Conservation (phyloP, 2,113 vertebrate species). For the Mastomys coucha region DNA sequence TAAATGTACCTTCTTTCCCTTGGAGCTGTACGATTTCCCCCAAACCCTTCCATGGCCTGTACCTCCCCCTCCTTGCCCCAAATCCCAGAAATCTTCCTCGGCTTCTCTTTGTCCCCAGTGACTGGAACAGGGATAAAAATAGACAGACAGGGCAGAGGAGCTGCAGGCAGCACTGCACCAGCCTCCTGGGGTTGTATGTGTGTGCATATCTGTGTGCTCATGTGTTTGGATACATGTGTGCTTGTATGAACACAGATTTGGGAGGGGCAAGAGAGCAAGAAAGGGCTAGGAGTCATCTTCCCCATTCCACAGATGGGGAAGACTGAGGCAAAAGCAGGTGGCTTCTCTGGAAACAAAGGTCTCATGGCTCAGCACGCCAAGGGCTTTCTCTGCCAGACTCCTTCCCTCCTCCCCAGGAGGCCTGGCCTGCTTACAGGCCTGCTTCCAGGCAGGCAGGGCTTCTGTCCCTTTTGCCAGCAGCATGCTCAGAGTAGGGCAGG, state of each 20-base stretch:
- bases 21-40: not conserved
- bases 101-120: not conserved
- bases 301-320: not conserved
- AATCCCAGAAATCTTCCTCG: not conserved
- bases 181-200: not conserved
- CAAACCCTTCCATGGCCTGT: not conserved
- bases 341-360: not conserved
- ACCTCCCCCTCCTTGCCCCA: not conserved
- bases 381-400: not conserved
- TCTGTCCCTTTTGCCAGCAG: not conserved
- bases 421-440: not conserved
- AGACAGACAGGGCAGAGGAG: not conserved
- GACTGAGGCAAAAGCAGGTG: not conserved
- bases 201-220: not conserved
- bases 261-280: not conserved
- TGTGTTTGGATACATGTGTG: no score
- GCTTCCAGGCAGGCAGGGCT: not conserved
- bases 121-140: slow-evolving; percentile 1
- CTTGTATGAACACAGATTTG: not conserved
- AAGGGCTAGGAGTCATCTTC: not conserved
- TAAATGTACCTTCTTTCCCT: not conserved
- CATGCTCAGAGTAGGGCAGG: not conserved
- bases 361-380: not conserved
- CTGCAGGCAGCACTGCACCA: rapidly evolving
- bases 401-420: not conserved